Evolutionary conservation across 2,797 vertebrate genomes (phyloP), one percentile per base, ranked within the genome.

Genomic region (Spea hammondii): DNA sequence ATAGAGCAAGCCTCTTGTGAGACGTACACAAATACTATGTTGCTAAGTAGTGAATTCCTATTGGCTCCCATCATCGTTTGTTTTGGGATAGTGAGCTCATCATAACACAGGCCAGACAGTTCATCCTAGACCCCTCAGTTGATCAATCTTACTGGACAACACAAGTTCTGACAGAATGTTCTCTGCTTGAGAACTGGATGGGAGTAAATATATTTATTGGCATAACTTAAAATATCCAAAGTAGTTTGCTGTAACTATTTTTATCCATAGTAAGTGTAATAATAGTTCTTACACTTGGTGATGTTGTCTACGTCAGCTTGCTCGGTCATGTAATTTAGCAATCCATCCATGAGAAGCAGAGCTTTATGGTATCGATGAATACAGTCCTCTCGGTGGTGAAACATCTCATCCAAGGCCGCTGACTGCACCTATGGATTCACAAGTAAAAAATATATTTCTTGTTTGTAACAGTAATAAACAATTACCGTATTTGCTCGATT

Each of bases 361-460:
- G 97, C 96, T 85, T 95, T 97, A 76, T 97, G 95, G 88, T 99
- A 99, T 82, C 95, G 93, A 77, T 96, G 95, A 4, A 93, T 85
- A 0, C 95, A 97, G 48, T 94, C 91, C 77, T 93, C 90, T 9
- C 93, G 92, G 60, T 91, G 93, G 82, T 97, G 95, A 86, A 99
- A 99, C 97, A 99, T 99, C 91, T 99, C 97, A 60, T 99, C 98
- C 80, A 99, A 88, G 5, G 97, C 97, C 0, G 97, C 95, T 6
- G 95, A 91, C 85, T 98, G 96, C 1, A 99, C 96, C 97, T 99
- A 85, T 51, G 78, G 4, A 8, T 12, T 76, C 32, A 75, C 48
- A 45, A 8, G 10, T 49, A 13, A 7, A 55, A 1, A 32, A 44
- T 57, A 45, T 7, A 44, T 65, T 11, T 17, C 17, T 17, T 17